Evolutionary conservation across 2,888 invertebrate species (phyloP).

Genomic region (Liodrosophila aerea): DNA sequence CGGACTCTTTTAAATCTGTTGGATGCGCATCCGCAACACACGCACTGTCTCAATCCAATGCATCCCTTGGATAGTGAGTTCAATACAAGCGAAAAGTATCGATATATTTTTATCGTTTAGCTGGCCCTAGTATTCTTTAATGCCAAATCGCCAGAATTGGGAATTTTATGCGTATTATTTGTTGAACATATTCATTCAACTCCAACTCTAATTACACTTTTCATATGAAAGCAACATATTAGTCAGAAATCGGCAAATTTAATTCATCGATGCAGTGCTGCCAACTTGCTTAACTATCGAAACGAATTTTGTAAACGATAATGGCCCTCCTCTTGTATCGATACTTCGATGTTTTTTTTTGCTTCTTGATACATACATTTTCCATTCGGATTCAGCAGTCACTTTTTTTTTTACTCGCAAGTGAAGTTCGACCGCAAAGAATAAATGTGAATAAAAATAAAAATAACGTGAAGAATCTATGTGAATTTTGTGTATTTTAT

Average conservation of each 20-base stretch:
- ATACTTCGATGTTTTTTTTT: constrained; percentile 30
- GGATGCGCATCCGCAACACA: constrained; percentile 16
- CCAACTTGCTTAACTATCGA: no score
- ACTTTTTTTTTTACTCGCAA: constrained; percentile 70
- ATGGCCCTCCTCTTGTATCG: constrained; percentile 10
- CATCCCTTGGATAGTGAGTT: constrained; percentile 1
- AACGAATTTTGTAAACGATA: no score
- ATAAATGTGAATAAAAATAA: constrained; percentile 56
- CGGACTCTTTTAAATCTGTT: neutral
- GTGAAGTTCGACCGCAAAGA: constrained; percentile 68
- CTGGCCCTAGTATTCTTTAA: no score
- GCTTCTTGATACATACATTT: constrained; percentile 66
- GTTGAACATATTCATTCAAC: no score
- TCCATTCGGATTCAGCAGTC: constrained; percentile 55
- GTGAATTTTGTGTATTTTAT: constrained; percentile 64
- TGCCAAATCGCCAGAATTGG: neutral
- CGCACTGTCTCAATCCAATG: neutral
- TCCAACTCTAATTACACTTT: no score
- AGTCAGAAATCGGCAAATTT: no score
- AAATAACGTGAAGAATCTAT: constrained; percentile 55
- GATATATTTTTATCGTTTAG: neutral
- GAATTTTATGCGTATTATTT: no score
- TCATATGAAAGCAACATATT: no score
- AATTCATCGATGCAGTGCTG: no score
- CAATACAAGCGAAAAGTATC: constrained; percentile 18